phyloP scores from a whole-genome alignment of 2,797 vertebrate species.

The Galaxias olidus region DNA sequence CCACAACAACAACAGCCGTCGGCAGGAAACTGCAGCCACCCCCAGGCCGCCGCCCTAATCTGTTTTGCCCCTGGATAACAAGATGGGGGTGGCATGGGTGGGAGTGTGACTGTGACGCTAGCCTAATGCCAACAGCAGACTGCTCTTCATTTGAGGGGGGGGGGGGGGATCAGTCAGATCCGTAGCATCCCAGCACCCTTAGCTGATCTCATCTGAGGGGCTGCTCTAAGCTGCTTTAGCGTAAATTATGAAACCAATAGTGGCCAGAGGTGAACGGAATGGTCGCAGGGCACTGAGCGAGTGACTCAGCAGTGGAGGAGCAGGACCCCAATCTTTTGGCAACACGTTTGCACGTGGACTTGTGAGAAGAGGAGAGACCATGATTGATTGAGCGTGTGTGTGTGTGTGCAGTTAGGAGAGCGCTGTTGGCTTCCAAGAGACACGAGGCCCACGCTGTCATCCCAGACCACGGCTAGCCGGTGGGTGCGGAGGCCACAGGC shows the following conservation, averaged over 20 bases:
- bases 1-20: constrained; percentile 40
- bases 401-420: background rate
- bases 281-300: constrained; percentile 40
- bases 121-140: constrained; percentile 22
- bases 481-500: background rate
- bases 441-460: background rate
- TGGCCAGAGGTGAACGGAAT: constrained; percentile 47
- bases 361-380: background rate
- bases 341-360: constrained; percentile 30
- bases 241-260: constrained; percentile 72
- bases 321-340: background rate
- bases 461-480: background rate
- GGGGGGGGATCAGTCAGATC: constrained; percentile 42
- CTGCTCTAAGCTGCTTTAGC: constrained; percentile 71
- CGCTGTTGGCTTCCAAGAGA: too few species aligned
- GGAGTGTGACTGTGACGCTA: background rate
- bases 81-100: constrained; percentile 33
- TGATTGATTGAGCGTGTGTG: background rate
- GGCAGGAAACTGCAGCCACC: constrained; percentile 43
- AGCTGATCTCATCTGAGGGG: constrained; percentile 67
- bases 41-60: constrained; percentile 40
- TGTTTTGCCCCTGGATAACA: constrained; percentile 50
- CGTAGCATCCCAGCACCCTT: constrained; percentile 14
- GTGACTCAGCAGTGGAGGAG: constrained; percentile 59
- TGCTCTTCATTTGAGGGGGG: constrained; percentile 57